phyloP scores from a whole-genome alignment of 2,113 vertebrate genomes.

The Paradoxurus hermaphroditus region DNA sequence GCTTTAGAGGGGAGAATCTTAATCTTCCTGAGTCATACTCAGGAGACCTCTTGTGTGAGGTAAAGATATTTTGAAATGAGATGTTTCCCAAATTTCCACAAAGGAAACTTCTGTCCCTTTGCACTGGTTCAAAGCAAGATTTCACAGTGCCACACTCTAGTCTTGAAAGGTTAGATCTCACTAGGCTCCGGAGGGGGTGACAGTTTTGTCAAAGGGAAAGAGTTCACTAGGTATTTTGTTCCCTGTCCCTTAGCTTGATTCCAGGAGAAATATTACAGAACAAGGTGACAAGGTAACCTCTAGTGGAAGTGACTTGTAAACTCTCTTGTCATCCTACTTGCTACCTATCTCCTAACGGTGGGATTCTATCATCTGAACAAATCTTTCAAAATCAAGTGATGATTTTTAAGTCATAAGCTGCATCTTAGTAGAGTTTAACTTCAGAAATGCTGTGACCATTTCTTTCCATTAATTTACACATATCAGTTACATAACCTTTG shows the following conservation, averaged over 20 bases:
- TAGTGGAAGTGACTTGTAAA: neutral
- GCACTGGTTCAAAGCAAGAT: neutral
- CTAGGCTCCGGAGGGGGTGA: neutral
- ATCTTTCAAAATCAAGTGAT: slow-evolving; percentile 69
- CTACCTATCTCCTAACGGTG: neutral
- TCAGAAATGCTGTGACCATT: slow-evolving; percentile 74
- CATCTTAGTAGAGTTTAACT: slow-evolving; percentile 76
- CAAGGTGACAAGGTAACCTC: neutral
- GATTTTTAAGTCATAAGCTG: slow-evolving; percentile 71
- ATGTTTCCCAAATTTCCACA: neutral
- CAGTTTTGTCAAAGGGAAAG: neutral
- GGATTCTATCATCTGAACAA: neutral
- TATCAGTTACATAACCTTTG: slow-evolving; percentile 73
- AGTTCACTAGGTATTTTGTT: neutral
- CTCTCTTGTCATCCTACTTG: neutral
- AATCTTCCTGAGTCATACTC: neutral
- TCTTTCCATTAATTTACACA: slow-evolving; percentile 80
- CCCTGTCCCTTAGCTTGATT: neutral
- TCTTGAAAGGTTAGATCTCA: neutral
- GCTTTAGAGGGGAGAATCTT: neutral
- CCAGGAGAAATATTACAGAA: neutral
- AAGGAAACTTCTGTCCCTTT: neutral
- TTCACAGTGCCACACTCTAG: neutral
- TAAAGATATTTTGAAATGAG: neutral
- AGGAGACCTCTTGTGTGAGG: neutral